These are phyloP conservation scores for Sycophila sp. DNA, from an alignment of 1,140 invertebrate species.

Conservation along the genomic window DNA sequence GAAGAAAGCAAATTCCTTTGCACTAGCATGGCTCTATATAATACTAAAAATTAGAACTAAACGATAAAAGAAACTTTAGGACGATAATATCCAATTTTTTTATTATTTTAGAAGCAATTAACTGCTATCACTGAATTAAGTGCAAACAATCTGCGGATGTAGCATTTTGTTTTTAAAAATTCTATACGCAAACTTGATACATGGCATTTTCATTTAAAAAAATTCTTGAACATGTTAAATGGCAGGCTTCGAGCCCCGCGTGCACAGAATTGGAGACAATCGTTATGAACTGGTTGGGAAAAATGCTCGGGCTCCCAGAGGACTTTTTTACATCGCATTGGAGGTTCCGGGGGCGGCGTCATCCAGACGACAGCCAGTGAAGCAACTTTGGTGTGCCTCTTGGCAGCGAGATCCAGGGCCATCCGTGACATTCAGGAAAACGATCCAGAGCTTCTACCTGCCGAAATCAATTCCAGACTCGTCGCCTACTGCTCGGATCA, in stretches of 20 bases:
- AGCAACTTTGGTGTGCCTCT: slow-evolving; percentile 87
- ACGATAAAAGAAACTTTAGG: too few species aligned
- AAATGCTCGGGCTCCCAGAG: slow-evolving; percentile 91
- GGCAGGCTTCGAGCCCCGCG: slow-evolving; percentile 89
- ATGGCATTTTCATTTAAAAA: background rate
- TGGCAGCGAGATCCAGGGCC: slow-evolving; percentile 89
- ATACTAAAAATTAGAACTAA: too few species aligned
- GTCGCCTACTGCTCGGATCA: slow-evolving; percentile 96
- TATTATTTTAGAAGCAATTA: too few species aligned
- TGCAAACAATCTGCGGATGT: background rate
- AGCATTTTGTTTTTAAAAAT: background rate
- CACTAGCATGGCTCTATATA: too few species aligned
- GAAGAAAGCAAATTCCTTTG: too few species aligned
- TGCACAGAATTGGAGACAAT: slow-evolving; percentile 97
- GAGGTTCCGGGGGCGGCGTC: slow-evolving; percentile 87
- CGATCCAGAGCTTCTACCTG: slow-evolving; percentile 80
- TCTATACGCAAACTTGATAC: too few species aligned
- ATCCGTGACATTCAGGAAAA: slow-evolving; percentile 73
- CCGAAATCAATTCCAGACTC: slow-evolving; percentile 89
- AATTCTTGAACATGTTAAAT: background rate
- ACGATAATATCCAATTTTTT: too few species aligned
- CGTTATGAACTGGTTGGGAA: slow-evolving; percentile 97
- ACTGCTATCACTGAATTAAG: too few species aligned
- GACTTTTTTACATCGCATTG: slow-evolving; percentile 84
- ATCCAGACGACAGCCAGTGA: slow-evolving; percentile 95